A percentile compares a stretch with the other conserved stretches of the same genome.
These are phyloP conservation scores for Pipistrellus pygmaeus DNA, from an alignment of 2,797 vertebrate species.

Conservation along the genomic window DNA sequence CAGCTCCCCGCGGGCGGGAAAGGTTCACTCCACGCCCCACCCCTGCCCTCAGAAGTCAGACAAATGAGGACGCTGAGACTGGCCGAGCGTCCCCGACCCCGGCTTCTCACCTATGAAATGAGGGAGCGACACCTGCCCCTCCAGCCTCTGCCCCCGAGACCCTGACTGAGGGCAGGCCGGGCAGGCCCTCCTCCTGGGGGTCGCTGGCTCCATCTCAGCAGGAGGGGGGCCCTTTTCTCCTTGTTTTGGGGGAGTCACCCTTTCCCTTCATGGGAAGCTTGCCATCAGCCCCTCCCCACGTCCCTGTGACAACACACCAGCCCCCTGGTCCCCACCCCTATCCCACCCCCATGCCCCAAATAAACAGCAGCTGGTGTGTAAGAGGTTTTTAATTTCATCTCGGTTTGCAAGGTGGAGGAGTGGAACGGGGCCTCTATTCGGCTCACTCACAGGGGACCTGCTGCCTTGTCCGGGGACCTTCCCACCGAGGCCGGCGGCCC, in stretches of 20 bases:
- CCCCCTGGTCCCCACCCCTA: background rate
- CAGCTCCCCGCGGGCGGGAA: background rate
- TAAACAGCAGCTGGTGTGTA: constrained; percentile 54
- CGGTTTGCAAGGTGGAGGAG: constrained; percentile 72
- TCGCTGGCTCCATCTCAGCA: too few relatives aligned
- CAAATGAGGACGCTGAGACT: background rate
- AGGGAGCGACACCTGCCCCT: background rate
- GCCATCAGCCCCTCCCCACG: fast-evolving
- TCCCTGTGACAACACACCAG: background rate
- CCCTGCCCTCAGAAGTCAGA: background rate
- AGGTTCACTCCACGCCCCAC: too few relatives aligned
- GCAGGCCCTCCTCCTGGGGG: too few relatives aligned
- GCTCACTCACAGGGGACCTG: constrained; percentile 70
- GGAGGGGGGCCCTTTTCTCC: background rate
- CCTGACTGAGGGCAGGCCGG: too few relatives aligned
- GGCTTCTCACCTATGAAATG: background rate
- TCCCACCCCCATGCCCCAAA: constrained; percentile 7
- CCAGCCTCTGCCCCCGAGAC: too few relatives aligned
- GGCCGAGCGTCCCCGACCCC: background rate
- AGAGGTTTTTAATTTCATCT: constrained; percentile 83
- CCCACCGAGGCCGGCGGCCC: background rate
- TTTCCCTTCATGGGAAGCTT: background rate
- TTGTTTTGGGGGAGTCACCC: background rate
- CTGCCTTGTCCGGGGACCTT: constrained; percentile 80
- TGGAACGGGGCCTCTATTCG: constrained; percentile 62